Conservation (phyloP, 2,888 invertebrate genomes). For the Hypena proboscidalis region DNA sequence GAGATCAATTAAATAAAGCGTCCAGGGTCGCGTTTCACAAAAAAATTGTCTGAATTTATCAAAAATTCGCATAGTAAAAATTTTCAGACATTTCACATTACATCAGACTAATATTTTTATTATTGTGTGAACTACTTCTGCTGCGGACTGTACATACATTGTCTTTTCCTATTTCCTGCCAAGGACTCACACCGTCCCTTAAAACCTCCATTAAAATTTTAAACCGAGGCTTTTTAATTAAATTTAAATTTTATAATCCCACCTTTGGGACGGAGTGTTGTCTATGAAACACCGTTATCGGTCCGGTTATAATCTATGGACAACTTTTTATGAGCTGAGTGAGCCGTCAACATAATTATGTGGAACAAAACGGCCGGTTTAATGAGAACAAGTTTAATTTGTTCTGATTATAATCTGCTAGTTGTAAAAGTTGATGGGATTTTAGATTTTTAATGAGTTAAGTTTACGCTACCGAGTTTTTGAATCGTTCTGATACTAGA, state of each 20-base stretch:
- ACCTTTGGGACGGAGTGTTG: constrained; percentile 17
- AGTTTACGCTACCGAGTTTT: too few relatives aligned
- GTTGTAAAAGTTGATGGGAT: background rate
- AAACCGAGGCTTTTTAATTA: constrained; percentile 26
- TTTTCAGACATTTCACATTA: too few relatives aligned
- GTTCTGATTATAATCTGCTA: constrained; percentile 9
- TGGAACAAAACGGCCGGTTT: constrained; percentile 22
- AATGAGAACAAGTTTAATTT: constrained; percentile 28
- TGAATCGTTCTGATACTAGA: too few relatives aligned
- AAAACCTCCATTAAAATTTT: constrained; percentile 20
- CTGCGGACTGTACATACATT: background rate
- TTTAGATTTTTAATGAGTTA: too few relatives aligned
- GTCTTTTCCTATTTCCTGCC: background rate
- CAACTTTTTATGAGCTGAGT: constrained; percentile 34
- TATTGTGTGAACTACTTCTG: too few relatives aligned
- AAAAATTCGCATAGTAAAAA: too few relatives aligned
- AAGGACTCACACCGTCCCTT: constrained; percentile 3
- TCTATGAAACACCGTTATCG: constrained; percentile 29
- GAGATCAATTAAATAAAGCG: too few relatives aligned
- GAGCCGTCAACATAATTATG: constrained; percentile 22
- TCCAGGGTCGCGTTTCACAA: too few relatives aligned
- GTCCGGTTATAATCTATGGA: constrained; percentile 22
- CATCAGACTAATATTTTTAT: too few relatives aligned
- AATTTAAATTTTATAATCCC: constrained; percentile 39
- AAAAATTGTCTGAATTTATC: too few relatives aligned